These are phyloP conservation scores for Himantopus leucocephalus DNA, from an alignment of 2,113 vertebrate species.

Conservation along the genomic window DNA sequence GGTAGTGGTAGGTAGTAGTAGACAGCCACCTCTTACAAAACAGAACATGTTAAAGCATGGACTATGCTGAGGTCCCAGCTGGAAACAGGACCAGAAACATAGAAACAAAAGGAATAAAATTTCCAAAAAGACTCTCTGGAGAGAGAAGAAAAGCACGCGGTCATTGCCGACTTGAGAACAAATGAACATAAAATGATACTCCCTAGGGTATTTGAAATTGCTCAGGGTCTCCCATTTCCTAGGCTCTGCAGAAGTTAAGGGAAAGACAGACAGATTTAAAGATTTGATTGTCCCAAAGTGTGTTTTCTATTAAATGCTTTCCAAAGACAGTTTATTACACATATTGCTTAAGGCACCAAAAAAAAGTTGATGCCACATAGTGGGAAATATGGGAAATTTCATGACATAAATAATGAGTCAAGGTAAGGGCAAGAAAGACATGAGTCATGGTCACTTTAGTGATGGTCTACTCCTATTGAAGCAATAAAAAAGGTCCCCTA, in stretches of 20 bases:
- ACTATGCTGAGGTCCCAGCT: background rate
- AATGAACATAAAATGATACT: background rate
- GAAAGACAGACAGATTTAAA: background rate
- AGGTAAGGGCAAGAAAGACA: background rate
- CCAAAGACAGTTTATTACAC: background rate
- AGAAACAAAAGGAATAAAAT: background rate
- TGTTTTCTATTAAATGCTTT: background rate
- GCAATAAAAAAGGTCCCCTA: background rate
- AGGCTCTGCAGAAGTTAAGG: background rate
- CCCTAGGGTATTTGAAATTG: background rate
- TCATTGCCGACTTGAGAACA: background rate
- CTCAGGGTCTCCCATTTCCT: background rate
- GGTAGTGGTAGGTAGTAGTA: background rate
- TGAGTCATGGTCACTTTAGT: background rate
- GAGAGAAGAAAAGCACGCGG: background rate
- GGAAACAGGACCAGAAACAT: background rate
- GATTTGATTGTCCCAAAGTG: background rate
- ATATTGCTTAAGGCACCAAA: background rate
- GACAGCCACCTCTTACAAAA: background rate
- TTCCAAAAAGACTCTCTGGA: background rate
- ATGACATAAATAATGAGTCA: background rate
- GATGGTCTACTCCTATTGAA: background rate
- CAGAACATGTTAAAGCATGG: background rate
- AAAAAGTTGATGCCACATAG: background rate
- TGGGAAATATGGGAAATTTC: background rate